phyloP scores from a whole-genome alignment of 1,140 invertebrate species.

The Drosophila rufa region DNA sequence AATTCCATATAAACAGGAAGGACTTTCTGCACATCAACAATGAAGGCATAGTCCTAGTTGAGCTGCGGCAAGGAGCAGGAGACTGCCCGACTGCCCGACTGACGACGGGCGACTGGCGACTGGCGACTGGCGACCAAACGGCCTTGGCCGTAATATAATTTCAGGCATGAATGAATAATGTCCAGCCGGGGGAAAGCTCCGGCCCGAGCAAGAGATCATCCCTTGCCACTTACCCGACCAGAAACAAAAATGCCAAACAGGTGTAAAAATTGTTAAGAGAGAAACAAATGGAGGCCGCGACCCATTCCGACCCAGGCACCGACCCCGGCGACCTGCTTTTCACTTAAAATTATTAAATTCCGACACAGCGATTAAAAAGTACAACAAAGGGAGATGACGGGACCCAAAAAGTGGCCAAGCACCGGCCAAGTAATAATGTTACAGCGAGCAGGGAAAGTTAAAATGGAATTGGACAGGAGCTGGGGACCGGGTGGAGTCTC shows the following conservation, averaged over 20 bases:
- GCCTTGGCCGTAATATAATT: slow-evolving; percentile 38
- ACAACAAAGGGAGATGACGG: slow-evolving; percentile 10
- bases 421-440: slow-evolving; percentile 13
- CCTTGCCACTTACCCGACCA: slow-evolving; percentile 31
- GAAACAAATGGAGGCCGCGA: slow-evolving; percentile 37
- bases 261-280: slow-evolving; percentile 51
- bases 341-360: slow-evolving; percentile 76
- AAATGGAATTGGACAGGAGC: slow-evolving; percentile 56
- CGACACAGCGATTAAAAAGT: slow-evolving; percentile 58
- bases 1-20: slow-evolving; percentile 33
- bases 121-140: slow-evolving; percentile 3
- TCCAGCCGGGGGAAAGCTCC: slow-evolving; percentile 11
- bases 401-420: slow-evolving; percentile 14
- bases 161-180: slow-evolving; percentile 38
- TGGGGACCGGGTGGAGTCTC: no score
- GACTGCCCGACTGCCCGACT: background rate
- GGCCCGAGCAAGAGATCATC: slow-evolving; percentile 32
- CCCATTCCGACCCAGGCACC: slow-evolving; percentile 2
- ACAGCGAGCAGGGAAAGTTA: slow-evolving; percentile 40
- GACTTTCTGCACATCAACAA: slow-evolving; percentile 28
- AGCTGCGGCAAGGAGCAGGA: slow-evolving; percentile 1
- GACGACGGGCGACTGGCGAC: background rate
- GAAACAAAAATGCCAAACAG: slow-evolving; percentile 45
- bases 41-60: slow-evolving; percentile 21
- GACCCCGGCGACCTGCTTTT: slow-evolving; percentile 34